Base-by-base conservation (phyloP, 2,888 invertebrate genomes). In the Schizaphis graminum region DNA sequence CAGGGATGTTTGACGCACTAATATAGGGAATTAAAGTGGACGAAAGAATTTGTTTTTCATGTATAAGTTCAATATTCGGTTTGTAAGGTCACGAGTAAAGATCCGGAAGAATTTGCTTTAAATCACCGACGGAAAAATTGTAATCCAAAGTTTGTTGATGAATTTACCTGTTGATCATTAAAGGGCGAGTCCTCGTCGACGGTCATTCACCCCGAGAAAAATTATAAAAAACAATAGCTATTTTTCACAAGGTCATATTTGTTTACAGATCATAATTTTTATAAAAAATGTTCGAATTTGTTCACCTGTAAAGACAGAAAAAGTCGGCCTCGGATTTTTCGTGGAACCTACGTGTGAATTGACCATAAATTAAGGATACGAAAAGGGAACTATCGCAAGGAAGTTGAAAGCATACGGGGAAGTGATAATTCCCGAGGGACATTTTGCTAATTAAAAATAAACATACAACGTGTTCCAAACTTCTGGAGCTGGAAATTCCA, bases 141-240 rank as follows among this genome's bases (percentile, higher is more conserved):
- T 61, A 94, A 91, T 53, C 57, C 90, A 90, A 94, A 94, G 53
- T 94, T 91, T 94, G 16, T 86, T 86, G 90, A 94, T 91, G 94
- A 94, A 86, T 93, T 94, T 94, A 94, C 94, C 94, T 94, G 94
- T 94, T 91, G 94, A 89, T 94, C 94, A 91, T 94, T 94, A 94
- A 94, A 94, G 94, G 94, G 91, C 94, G 94, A 94, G 90, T 94
- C 94, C 91, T 94, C 94, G 94, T 94, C 94, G 94, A 91, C 94
- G 94, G 94, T 94, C 94, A 91, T 94, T 94, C 94, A 61, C 86
- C 91, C 91, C 94, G 94, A 91, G 91, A 91, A 94, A 90, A 91
- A 91, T 61, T 61, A 86, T 21, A 61, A 93, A n/a, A 94, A 94
- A 94, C n/a, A 87, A 94, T 49, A 86, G 85, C n/a, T 86, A 41